phyloP scores from a whole-genome alignment of 2,113 vertebrate species.

The Puma concolor region DNA sequence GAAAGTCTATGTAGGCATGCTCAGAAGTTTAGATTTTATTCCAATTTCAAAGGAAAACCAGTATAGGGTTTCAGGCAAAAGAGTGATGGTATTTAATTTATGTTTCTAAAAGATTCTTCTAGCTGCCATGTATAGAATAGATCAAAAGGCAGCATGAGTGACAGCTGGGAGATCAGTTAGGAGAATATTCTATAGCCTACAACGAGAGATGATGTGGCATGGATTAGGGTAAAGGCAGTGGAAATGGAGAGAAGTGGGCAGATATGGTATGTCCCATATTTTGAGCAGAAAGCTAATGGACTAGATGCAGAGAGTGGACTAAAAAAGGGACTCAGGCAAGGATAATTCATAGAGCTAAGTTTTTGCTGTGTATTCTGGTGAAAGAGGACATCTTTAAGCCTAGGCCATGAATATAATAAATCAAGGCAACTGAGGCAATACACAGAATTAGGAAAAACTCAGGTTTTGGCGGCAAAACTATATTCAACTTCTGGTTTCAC shows the following conservation, averaged over 20 bases:
- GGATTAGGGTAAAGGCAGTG: neutral
- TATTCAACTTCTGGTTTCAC: neutral
- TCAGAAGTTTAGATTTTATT: slow-evolving; percentile 38
- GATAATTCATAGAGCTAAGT: slow-evolving; percentile 4
- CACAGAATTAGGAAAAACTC: neutral
- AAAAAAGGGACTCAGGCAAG: neutral
- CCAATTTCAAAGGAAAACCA: slow-evolving; percentile 41
- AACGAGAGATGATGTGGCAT: neutral
- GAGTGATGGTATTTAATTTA: slow-evolving; percentile 1
- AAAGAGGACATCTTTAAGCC: neutral
- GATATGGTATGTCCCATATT: neutral
- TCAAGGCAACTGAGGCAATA: neutral
- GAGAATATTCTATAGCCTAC: neutral
- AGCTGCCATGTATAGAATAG: neutral
- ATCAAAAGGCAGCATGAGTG: neutral
- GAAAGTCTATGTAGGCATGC: neutral
- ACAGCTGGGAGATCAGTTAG: neutral
- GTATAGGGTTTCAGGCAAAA: neutral
- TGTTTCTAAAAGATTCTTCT: slow-evolving; percentile 46
- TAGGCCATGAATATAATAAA: neutral
- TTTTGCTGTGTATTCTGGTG: neutral
- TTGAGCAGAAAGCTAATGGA: neutral
- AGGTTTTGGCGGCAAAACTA: neutral
- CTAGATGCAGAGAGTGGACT: neutral
- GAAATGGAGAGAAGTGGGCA: neutral